Conservation (phyloP, 1,140 invertebrate species). For the Drosophila carrolli region DNA sequence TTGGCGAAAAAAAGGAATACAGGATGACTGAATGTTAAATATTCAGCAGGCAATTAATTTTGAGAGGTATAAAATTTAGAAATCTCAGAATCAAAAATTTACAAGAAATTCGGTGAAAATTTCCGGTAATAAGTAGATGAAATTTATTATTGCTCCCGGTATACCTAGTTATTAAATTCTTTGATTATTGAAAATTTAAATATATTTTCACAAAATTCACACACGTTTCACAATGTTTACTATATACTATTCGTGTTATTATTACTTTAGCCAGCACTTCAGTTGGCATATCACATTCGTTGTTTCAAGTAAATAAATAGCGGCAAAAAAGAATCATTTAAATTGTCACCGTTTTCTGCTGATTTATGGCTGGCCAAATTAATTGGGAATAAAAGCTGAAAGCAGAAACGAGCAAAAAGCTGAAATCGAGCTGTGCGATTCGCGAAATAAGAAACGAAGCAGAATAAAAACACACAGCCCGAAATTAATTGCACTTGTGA, state of each 20-base stretch:
- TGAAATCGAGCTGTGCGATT: constrained; percentile 24
- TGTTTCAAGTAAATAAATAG: constrained; percentile 4
- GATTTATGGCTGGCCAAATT: constrained; percentile 62
- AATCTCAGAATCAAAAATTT: neutral
- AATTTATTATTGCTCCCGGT: neutral
- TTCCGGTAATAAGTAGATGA: neutral
- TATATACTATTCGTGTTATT: neutral
- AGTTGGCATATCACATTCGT: constrained; percentile 9
- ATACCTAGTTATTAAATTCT: no score
- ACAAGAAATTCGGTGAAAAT: neutral
- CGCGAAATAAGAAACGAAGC: constrained; percentile 19
- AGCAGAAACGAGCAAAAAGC: constrained; percentile 24
- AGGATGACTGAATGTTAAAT: neutral
- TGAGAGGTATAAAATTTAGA: neutral
- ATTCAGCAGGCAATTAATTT: neutral
- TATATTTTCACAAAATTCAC: neutral
- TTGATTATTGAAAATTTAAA: no score
- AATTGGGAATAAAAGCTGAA: constrained; percentile 52
- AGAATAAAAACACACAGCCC: constrained; percentile 28
- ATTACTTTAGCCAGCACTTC: neutral
- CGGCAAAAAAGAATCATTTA: constrained; percentile 19
- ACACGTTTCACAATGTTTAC: constrained; percentile 7
- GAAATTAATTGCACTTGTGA: constrained; percentile 70
- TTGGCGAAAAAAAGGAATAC: neutral
- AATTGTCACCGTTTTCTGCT: constrained; percentile 41